Percentiles rank a stretch among this genome's conserved stretches.
Evolutionary conservation across 2,888 invertebrate genomes (phyloP).

Genomic region (Harpalus rufipes): DNA sequence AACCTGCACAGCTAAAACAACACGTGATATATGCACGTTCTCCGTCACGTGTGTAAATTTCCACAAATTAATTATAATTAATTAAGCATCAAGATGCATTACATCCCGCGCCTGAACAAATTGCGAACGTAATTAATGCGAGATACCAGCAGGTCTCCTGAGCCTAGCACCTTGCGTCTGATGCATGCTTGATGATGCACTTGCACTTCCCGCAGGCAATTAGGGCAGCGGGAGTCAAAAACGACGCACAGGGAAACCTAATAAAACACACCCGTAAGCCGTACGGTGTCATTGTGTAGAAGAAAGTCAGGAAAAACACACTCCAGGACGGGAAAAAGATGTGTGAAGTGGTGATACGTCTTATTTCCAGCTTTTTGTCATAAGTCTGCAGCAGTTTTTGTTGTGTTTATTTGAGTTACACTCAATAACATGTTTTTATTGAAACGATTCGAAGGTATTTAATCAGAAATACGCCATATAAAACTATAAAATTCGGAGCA

Average conservation of each 20-base stretch:
- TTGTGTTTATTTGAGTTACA: not conserved
- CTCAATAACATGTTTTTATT: not conserved
- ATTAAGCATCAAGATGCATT: slow-evolving; percentile 37
- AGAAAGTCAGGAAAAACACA: not conserved
- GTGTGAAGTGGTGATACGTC: not conserved
- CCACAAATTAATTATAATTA: slow-evolving; percentile 46
- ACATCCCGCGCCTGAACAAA: slow-evolving; percentile 21
- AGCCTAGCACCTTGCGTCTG: not conserved
- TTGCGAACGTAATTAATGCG: slow-evolving; percentile 22
- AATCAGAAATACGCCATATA: too few species aligned
- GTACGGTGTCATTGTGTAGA: not conserved
- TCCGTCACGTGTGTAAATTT: slow-evolving; percentile 11
- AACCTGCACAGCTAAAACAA: slow-evolving; percentile 12
- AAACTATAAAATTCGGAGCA: too few species aligned
- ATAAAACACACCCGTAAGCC: not conserved
- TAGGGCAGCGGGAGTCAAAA: not conserved
- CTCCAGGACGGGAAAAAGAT: not conserved
- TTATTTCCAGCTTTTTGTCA: not conserved
- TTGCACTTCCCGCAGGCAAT: slow-evolving; percentile 26
- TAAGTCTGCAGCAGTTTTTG: not conserved
- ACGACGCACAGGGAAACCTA: not conserved
- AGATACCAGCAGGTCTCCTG: not conserved
- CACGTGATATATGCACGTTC: slow-evolving; percentile 10
- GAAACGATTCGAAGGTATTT: not conserved
- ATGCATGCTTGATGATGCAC: not conserved